Conservation (phyloP, 2,113 vertebrate genomes). For the Potamarius usumacintae region DNA sequence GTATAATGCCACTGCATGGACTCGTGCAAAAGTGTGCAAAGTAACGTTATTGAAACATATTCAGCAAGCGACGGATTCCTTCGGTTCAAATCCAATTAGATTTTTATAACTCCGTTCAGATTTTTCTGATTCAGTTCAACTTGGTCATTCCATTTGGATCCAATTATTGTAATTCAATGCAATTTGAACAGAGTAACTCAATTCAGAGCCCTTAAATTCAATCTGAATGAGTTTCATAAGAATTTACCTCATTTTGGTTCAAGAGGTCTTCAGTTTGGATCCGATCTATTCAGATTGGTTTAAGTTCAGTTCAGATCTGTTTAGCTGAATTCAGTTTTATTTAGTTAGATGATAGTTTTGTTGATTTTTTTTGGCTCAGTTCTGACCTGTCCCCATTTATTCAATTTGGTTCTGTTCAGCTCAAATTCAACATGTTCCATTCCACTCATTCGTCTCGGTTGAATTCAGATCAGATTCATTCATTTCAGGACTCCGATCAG, state of each 20-base stretch:
- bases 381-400: background rate
- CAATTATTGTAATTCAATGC: background rate
- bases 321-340: background rate
- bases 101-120: background rate
- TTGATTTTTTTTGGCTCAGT: background rate
- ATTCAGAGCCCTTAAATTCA: background rate
- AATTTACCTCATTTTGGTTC: background rate
- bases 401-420: background rate
- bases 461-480: background rate
- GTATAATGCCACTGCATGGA: slow-evolving; percentile 10
- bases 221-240: background rate
- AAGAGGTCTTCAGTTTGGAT: background rate
- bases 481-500: background rate
- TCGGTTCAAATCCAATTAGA: background rate
- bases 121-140: background rate
- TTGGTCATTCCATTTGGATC: background rate
- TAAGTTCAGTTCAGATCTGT: background rate
- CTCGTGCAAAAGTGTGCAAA: slow-evolving; percentile 41
- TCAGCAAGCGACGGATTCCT: background rate
- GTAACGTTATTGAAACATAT: slow-evolving; percentile 9
- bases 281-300: background rate
- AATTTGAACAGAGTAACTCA: background rate
- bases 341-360: too few relatives aligned
- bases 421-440: background rate
- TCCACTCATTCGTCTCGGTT: background rate